These are phyloP conservation scores for Lithobates sylvaticus DNA, from an alignment of 2,797 vertebrate species.

Conservation along the genomic window DNA sequence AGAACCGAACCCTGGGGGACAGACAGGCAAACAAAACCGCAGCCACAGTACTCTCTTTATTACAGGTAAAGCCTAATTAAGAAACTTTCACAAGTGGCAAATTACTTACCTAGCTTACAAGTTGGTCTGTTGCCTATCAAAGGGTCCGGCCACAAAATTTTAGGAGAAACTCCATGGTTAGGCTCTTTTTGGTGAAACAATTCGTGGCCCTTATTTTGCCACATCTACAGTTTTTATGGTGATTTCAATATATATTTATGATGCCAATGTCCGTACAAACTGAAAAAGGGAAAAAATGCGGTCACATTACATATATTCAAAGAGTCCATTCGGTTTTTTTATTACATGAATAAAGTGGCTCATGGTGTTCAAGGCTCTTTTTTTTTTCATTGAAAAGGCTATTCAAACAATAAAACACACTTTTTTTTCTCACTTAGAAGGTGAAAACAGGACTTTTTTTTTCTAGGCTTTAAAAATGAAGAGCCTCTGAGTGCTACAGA, in stretches of 20 bases:
- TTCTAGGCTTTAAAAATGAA: no score
- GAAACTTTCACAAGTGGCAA: neutral
- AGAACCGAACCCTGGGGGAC: no score
- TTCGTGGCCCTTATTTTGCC: constrained; percentile 97
- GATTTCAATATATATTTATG: constrained; percentile 95
- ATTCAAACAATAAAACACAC: no score
- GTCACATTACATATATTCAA: no score
- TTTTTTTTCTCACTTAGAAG: no score
- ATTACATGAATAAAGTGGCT: neutral
- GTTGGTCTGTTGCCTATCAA: constrained; percentile 93
- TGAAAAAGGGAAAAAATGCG: constrained; percentile 66
- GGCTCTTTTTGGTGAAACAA: constrained; percentile 96
- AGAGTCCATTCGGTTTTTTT: neutral
- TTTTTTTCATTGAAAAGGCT: no score
- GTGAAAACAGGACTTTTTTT: no score
- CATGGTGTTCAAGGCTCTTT: no score
- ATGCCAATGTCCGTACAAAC: constrained; percentile 98
- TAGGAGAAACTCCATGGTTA: constrained; percentile 94
- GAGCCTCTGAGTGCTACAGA: no score
- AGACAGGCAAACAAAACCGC: no score
- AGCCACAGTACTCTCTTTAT: no score
- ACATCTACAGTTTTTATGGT: constrained; percentile 92
- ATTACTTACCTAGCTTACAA: constrained; percentile 91
- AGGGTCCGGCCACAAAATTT: constrained; percentile 98
- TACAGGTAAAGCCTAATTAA: no score